Evolutionary conservation across 2,113 vertebrate genomes (phyloP), one percentile per base, ranked within the genome.

Genomic region (Rhineura floridana): DNA sequence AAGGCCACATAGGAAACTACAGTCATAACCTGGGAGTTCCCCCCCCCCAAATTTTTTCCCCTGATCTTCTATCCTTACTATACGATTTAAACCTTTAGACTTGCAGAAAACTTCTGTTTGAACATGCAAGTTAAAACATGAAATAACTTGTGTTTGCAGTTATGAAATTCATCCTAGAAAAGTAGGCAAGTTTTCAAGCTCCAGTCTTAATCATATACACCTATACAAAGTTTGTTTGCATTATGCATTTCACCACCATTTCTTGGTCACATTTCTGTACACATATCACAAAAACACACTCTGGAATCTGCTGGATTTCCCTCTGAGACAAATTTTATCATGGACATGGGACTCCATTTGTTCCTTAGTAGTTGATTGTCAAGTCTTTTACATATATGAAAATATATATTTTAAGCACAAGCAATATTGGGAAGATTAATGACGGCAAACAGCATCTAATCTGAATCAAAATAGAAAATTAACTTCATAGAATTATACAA

Each of bases 1-100:
- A 90, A 87, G 77, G 55, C 84, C 39, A 33, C 39, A 93, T 76
- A 90, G 36, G 50, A 90, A 93, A 62, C 87, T 88, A 79, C 75
- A 92, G 79, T 48, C 69, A 36, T 91, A 59, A 91, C 84, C 81
- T n/a, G 39, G 87, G 3, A 6, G 33, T 85, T 44, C 75, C 59
- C 84, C 69, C 69, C 84, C 69, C 17, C 1, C 70, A 93, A 91
- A 80, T 0, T 0, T 4, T 88, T 90, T 90, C 87, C 88, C 91
- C 42, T 33, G 83, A 85, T 88, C 25, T 84, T 1, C 0, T 44
- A 39, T 84, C 87, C 0, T 75, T 87, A 59, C 81, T 21, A 4
- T 50, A 87, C 15, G 36, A 88, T 88, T 77, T 36, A 86, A 79
- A 55, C 70, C 78, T 87, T 2, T 25, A 9, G 62, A 23, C 69